These are phyloP conservation scores for Antedon mediterranea DNA, from an alignment of 53 echinoderm and acorn worm genomes.

Conservation along the genomic window DNA sequence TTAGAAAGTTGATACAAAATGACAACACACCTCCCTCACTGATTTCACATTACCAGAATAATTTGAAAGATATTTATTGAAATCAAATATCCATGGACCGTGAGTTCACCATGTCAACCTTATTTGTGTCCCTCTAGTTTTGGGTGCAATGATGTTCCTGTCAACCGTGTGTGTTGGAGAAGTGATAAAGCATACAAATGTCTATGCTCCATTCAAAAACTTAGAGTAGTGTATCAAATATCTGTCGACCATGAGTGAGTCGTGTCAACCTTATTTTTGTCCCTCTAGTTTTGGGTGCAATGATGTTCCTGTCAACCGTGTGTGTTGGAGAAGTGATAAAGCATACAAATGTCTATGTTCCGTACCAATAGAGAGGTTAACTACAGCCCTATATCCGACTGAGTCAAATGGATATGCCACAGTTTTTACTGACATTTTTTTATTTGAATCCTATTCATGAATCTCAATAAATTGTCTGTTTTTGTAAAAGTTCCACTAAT, in stretches of 20 bases:
- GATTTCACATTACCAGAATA: too few species aligned
- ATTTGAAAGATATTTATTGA: too few species aligned
- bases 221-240: too few species aligned
- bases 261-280: not conserved
- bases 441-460: not conserved
- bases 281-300: not conserved
- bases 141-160: not conserved
- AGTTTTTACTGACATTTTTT: not conserved
- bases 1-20: too few species aligned
- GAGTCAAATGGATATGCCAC: not conserved
- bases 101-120: too few species aligned
- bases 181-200: not conserved
- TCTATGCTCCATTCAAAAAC: not conserved
- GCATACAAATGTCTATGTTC: not conserved
- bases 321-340: not conserved
- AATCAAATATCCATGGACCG: too few species aligned
- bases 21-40: too few species aligned
- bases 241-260: too few species aligned
- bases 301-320: not conserved
- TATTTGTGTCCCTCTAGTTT: not conserved
- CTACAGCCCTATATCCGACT: not conserved
- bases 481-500: not conserved
- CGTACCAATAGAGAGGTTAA: not conserved
- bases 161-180: not conserved
- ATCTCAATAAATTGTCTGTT: not conserved